A percentile compares a stretch with the other conserved stretches of the same genome.
These are phyloP conservation scores for Mus musculus DNA, from an alignment of 2,113 vertebrate species.

Conservation along the genomic window DNA sequence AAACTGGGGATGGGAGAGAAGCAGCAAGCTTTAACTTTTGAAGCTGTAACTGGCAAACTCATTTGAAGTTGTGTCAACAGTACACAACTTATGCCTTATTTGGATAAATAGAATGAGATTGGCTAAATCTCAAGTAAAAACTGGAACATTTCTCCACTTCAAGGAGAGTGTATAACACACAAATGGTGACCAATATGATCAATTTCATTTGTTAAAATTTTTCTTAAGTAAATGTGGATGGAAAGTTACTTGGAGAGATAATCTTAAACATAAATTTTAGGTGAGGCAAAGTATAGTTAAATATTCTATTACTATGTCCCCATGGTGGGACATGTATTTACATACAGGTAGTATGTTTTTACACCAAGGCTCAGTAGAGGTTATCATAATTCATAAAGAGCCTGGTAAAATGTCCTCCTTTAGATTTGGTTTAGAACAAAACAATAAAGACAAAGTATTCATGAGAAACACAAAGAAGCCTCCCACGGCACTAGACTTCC, in stretches of 20 bases:
- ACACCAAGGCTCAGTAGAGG: neutral
- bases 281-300: neutral
- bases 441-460: neutral
- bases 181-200: neutral
- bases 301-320: neutral
- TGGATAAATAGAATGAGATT: constrained; percentile 31
- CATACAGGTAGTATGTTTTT: neutral
- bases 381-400: neutral
- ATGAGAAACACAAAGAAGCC: neutral
- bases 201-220: neutral
- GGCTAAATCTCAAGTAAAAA: neutral
- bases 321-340: too few relatives aligned
- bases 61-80: constrained; percentile 47
- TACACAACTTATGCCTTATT: neutral
- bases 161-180: neutral
- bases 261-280: constrained; percentile 36
- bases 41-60: neutral
- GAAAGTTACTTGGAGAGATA: neutral
- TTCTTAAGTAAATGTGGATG: neutral
- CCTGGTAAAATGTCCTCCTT: neutral
- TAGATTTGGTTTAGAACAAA: neutral
- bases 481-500: neutral
- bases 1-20: neutral
- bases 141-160: neutral
- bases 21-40: neutral